These are phyloP conservation scores for Crocidura indochinensis DNA, from an alignment of 2,797 vertebrate species.

Conservation along the genomic window DNA sequence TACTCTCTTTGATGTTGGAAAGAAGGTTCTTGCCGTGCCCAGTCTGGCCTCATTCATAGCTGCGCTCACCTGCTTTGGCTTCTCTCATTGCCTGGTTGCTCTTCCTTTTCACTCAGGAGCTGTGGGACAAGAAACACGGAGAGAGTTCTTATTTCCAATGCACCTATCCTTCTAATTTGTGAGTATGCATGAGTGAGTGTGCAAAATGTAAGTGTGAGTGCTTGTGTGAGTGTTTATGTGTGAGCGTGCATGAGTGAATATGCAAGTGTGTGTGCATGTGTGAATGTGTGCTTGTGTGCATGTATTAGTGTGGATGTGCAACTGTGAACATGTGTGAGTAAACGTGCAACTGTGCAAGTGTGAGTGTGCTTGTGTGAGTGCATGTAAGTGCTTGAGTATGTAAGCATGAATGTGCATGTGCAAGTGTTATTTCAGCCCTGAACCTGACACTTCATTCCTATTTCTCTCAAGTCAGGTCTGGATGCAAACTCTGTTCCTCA, in stretches of 20 bases:
- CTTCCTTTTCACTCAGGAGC: neutral
- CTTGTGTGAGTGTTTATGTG: neutral
- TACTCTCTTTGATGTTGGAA: fast-evolving
- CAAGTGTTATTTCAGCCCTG: too few species aligned
- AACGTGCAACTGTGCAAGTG: fast-evolving
- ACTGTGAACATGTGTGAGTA: fast-evolving
- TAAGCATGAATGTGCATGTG: too few species aligned
- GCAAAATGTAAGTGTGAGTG: too few species aligned
- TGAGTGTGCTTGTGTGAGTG: too few species aligned
- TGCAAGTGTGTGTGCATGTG: neutral
- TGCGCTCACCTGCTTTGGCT: fast-evolving
- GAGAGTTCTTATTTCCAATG: neutral
- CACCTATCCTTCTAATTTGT: too few species aligned
- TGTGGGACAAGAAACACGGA: neutral
- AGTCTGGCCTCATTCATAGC: neutral
- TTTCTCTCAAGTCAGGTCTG: neutral
- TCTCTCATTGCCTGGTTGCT: fast-evolving
- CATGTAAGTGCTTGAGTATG: too few species aligned
- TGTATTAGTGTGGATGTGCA: too few species aligned
- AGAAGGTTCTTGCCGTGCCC: neutral
- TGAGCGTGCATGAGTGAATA: neutral
- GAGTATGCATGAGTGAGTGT: too few species aligned
- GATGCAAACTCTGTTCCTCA: neutral
- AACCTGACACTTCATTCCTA: fast-evolving
- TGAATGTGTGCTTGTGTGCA: neutral